Evolutionary conservation across 2,113 vertebrate genomes (phyloP).

Genomic region (Benitochromis conjunctus): DNA sequence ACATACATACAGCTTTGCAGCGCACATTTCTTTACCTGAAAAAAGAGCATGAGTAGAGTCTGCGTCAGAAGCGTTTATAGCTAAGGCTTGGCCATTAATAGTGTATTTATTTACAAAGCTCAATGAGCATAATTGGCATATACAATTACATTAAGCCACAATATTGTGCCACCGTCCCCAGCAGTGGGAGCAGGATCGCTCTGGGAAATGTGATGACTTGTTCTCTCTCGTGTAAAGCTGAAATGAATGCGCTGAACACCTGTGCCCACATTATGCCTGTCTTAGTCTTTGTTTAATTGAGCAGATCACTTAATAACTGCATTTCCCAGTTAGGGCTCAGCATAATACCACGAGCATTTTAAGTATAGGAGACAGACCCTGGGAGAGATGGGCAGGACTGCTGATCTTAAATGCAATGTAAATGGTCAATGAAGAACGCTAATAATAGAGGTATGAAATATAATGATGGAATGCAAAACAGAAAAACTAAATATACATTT

Average conservation of each 20-base stretch:
- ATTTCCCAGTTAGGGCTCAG: not conserved
- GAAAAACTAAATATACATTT: not conserved
- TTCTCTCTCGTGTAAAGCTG: constrained; percentile 25
- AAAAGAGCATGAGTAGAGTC: not conserved
- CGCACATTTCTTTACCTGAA: not conserved
- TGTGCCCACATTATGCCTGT: constrained; percentile 24
- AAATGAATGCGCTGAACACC: constrained; percentile 30
- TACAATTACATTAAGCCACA: constrained; percentile 19
- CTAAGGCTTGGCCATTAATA: not conserved
- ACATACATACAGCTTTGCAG: not conserved
- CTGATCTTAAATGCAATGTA: not conserved
- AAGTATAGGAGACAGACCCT: not conserved
- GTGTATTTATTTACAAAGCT: constrained; percentile 19
- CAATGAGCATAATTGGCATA: constrained; percentile 40
- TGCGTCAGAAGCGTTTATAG: not conserved
- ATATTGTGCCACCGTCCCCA: not conserved
- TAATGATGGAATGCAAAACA: not conserved
- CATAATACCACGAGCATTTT: not conserved
- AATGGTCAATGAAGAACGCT: not conserved
- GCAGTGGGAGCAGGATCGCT: constrained; percentile 9
- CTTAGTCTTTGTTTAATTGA: constrained; percentile 37
- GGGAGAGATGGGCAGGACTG: not conserved
- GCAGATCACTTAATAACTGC: constrained; percentile 24
- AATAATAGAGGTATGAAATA: not conserved
- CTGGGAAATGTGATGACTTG: constrained; percentile 9